Percentiles rank a stretch among this genome's conserved stretches.
Conservation (phyloP, 64 coral and sea anemone species). For the Dendrophyllia cribrosa region DNA sequence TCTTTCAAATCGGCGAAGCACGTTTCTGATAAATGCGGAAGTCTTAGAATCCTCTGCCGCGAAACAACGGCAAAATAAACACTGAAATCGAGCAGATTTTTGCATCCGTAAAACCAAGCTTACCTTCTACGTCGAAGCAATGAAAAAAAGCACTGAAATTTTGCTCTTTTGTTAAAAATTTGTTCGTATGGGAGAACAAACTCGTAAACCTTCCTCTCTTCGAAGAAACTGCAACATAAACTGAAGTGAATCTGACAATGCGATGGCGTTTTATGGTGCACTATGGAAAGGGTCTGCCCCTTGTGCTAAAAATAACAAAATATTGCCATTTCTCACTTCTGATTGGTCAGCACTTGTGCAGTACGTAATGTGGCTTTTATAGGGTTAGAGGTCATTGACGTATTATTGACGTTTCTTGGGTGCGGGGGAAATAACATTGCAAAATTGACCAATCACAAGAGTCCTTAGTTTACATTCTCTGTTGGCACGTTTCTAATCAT, state of each 20-base stretch:
- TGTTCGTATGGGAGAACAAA: neutral
- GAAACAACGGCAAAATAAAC: neutral
- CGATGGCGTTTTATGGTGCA: neutral
- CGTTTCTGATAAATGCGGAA: neutral
- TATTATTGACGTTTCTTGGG: neutral
- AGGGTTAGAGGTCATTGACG: neutral
- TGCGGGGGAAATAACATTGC: slow-evolving; percentile 25
- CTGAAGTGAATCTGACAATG: neutral
- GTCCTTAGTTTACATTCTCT: neutral
- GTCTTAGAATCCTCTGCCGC: neutral
- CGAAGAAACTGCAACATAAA: neutral
- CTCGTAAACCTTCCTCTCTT: too few relatives aligned
- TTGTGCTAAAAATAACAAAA: neutral
- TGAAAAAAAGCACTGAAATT: neutral
- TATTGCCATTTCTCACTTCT: neutral
- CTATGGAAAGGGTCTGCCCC: neutral
- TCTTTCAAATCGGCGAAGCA: neutral
- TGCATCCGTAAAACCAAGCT: neutral
- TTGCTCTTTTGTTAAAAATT: neutral
- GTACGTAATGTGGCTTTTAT: neutral
- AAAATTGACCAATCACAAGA: neutral
- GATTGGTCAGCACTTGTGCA: neutral
- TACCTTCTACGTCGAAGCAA: neutral
- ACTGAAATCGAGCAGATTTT: neutral
- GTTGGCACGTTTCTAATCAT: neutral